A percentile compares a stretch with the other conserved stretches of the same genome.
These are phyloP conservation scores for Eustalomyia histrio DNA, from an alignment of 2,888 invertebrate genomes.

Conservation along the genomic window DNA sequence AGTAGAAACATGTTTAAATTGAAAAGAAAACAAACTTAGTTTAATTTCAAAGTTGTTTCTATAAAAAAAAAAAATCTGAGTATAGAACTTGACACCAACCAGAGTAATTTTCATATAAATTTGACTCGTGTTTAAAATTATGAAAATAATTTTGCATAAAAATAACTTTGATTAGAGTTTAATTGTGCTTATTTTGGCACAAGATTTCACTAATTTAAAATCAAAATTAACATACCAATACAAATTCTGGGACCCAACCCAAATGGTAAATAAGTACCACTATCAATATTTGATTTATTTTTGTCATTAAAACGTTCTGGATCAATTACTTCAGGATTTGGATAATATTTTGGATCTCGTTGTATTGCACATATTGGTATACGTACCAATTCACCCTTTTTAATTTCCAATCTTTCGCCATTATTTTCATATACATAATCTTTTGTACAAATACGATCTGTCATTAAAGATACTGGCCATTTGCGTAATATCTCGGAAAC, in stretches of 20 bases:
- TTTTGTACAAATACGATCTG: constrained; percentile 80
- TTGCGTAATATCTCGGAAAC: constrained; percentile 80
- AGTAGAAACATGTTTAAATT: too few species aligned
- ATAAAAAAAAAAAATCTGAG: too few species aligned
- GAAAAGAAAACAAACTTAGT: too few species aligned
- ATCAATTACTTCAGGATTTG: constrained; percentile 81
- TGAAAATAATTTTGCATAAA: too few species aligned
- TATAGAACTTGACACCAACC: too few species aligned
- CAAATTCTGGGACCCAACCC: constrained; percentile 83
- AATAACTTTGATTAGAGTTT: too few species aligned
- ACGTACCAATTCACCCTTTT: constrained; percentile 78
- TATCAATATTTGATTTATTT: constrained; percentile 79
- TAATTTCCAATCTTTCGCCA: constrained; percentile 79
- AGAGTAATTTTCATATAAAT: too few species aligned
- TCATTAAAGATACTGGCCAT: constrained; percentile 78
- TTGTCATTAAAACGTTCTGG: constrained; percentile 82
- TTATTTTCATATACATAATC: constrained; percentile 74
- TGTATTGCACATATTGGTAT: constrained; percentile 78
- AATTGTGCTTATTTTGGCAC: too few species aligned
- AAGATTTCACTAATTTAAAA: too few species aligned
- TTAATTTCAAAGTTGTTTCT: too few species aligned
- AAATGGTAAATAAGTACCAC: constrained; percentile 81
- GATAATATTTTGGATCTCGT: constrained; percentile 80
- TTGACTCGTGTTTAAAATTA: too few species aligned
- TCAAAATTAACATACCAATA: constrained; percentile 78